Base-by-base conservation (phyloP, 2,797 vertebrate genomes). In the Setipinna tenuifilis region DNA sequence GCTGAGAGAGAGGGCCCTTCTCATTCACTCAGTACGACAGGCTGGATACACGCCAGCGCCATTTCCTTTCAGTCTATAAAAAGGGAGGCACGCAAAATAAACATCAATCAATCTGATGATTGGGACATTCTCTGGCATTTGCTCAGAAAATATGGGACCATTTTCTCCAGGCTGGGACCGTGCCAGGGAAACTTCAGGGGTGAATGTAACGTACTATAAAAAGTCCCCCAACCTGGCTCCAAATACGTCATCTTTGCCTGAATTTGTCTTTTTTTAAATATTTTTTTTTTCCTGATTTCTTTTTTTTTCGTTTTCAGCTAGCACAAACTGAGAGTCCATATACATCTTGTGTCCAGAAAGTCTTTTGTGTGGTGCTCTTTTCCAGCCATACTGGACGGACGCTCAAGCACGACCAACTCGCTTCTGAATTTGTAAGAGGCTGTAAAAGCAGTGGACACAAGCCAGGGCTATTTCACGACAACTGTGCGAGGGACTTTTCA, bases 1-100 rank as follows among this genome's bases (percentile, higher is more conserved):
- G 35, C 35, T 19, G 35, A 78, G 71, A 54, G 35, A n/a, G 46
- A 75, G 68, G 31, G 41, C 6, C 71, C 68, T 35, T 44, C 71
- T 21, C 35, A 78, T 78, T 41, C 35, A 78, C 31, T n/a, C n/a
- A n/a, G n/a, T n/a, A 21, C 71, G 50, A 17, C 71, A 78, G 50
- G 50, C 35, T 21, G 71, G 71, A 78, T 44, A 21, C 6, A 3
- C 19, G 71, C 71, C 71, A 83, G 71, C 54, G 94, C 94, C 94
- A 94, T 92, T 84, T 95, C 95, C 95, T 96, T 95, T 95, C 93
- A 95, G 95, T 94, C 94, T 95, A 95, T 90, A 94, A 94, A 93
- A 95, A 95, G 95, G 94, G 95, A 95, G 95, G 95, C 94, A 93
- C 71, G 16, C 71, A 78, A 78, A 41, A 78, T 78, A 41, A 78